phyloP scores from a whole-genome alignment of 2,113 vertebrate species.

The Tupaia tana region DNA sequence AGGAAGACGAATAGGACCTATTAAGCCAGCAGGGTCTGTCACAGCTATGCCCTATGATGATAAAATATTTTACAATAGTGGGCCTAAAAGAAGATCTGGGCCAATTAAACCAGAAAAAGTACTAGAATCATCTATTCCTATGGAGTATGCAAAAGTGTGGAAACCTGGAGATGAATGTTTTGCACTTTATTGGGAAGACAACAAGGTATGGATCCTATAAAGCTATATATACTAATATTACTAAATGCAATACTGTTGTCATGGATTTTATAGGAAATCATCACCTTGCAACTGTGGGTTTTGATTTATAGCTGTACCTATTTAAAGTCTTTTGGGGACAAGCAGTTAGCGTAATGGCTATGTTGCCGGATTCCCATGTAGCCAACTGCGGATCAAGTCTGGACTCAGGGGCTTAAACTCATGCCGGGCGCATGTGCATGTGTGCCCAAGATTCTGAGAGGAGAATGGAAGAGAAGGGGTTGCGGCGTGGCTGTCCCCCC shows the following conservation, averaged over 20 bases:
- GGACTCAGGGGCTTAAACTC: no score
- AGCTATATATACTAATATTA: not conserved
- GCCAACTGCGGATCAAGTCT: no score
- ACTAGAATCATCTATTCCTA: constrained; percentile 87
- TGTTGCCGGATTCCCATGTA: no score
- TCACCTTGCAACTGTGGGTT: not conserved
- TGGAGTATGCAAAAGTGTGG: constrained; percentile 89
- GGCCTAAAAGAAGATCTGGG: constrained; percentile 92
- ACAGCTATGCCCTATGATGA: constrained; percentile 84
- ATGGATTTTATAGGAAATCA: not conserved
- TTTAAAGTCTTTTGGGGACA: not conserved
- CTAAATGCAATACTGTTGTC: not conserved
- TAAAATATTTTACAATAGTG: constrained; percentile 89
- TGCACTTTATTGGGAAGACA: constrained; percentile 99
- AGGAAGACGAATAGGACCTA: constrained; percentile 93
- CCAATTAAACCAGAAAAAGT: constrained; percentile 92
- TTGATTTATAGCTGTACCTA: not conserved
- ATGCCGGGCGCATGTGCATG: no score
- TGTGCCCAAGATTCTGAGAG: no score
- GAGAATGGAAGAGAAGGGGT: no score
- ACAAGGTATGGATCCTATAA: constrained; percentile 90
- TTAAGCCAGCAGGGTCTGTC: constrained; percentile 89
- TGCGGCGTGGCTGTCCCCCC: no score
- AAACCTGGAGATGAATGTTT: constrained; percentile 97
- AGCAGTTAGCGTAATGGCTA: no score